Evolutionary conservation across 2,113 vertebrate genomes (phyloP).

Genomic region (Scomber japonicus): DNA sequence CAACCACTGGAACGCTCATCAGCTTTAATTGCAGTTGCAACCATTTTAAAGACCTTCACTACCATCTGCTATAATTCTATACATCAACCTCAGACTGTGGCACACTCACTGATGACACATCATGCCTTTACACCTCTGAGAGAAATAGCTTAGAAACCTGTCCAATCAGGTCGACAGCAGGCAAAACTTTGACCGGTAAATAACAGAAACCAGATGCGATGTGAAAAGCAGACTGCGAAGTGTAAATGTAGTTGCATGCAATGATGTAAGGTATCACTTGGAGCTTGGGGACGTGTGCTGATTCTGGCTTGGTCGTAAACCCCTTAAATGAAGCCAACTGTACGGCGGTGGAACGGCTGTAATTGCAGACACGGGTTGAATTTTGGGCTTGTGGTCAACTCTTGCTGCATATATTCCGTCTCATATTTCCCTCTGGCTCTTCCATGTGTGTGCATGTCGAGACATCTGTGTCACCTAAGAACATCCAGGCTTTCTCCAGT

Average conservation of each 20-base stretch:
- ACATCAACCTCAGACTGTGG: slow-evolving; percentile 16
- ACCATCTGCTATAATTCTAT: slow-evolving; percentile 36
- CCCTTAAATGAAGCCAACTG: slow-evolving; percentile 57
- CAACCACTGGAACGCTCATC: slow-evolving; percentile 54
- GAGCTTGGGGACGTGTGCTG: slow-evolving; percentile 54
- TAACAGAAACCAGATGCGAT: slow-evolving; percentile 71
- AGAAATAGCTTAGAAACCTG: slow-evolving; percentile 42
- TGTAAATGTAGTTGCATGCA: slow-evolving; percentile 37
- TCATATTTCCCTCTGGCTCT: slow-evolving; percentile 43
- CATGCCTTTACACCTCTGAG: slow-evolving; percentile 59
- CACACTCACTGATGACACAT: slow-evolving; percentile 51
- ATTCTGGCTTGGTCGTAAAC: slow-evolving; percentile 63
- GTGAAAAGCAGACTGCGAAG: slow-evolving; percentile 35
- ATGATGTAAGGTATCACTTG: slow-evolving; percentile 59
- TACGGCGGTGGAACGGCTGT: slow-evolving; percentile 46
- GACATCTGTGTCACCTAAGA: slow-evolving; percentile 45
- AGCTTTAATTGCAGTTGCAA: slow-evolving; percentile 56
- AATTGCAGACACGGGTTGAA: slow-evolving; percentile 65
- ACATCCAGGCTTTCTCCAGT: slow-evolving; percentile 29
- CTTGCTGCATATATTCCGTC: slow-evolving; percentile 61
- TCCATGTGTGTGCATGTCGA: slow-evolving; percentile 21
- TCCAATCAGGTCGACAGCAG: slow-evolving; percentile 47
- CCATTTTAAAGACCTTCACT: slow-evolving; percentile 50
- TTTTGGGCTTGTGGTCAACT: slow-evolving; percentile 64
- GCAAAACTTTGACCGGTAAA: slow-evolving; percentile 47